phyloP scores from a whole-genome alignment of 2,113 vertebrate genomes.

The Todiramphus saurophagus region DNA sequence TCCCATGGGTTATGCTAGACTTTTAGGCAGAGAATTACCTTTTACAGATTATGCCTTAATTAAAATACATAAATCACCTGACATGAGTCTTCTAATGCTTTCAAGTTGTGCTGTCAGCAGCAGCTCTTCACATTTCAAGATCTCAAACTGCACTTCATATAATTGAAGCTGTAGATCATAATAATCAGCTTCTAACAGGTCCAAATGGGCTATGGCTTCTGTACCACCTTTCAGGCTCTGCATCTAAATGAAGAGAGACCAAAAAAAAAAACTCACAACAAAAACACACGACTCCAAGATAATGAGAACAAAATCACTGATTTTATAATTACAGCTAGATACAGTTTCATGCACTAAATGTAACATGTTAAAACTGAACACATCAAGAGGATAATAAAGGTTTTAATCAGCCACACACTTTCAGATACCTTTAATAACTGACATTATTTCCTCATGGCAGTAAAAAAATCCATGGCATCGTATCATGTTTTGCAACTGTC shows the following conservation, averaged over 20 bases:
- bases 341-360: not conserved
- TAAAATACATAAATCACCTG: slow-evolving; percentile 77
- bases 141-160: slow-evolving; percentile 95
- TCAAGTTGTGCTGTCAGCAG: slow-evolving; percentile 92
- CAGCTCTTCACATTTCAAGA: slow-evolving; percentile 94
- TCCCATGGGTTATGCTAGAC: not conserved
- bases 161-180: slow-evolving; percentile 96
- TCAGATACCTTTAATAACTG: not conserved
- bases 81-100: slow-evolving; percentile 92
- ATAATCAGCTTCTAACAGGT: slow-evolving; percentile 93
- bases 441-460: not conserved
- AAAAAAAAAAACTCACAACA: not conserved
- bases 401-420: not conserved
- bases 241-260: slow-evolving; percentile 81
- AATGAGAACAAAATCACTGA: not conserved
- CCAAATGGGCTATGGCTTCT: slow-evolving; percentile 89
- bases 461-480: not conserved
- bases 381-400: not conserved
- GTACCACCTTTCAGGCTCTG: slow-evolving; percentile 89
- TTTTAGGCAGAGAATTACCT: not conserved
- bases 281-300: not conserved
- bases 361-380: not conserved
- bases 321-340: not conserved
- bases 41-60: not conserved
- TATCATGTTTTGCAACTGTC: not conserved